Evolutionary conservation across 1,140 invertebrate species (phyloP), one percentile per base, ranked within the genome.

Genomic region (Drosophila nikananu): DNA sequence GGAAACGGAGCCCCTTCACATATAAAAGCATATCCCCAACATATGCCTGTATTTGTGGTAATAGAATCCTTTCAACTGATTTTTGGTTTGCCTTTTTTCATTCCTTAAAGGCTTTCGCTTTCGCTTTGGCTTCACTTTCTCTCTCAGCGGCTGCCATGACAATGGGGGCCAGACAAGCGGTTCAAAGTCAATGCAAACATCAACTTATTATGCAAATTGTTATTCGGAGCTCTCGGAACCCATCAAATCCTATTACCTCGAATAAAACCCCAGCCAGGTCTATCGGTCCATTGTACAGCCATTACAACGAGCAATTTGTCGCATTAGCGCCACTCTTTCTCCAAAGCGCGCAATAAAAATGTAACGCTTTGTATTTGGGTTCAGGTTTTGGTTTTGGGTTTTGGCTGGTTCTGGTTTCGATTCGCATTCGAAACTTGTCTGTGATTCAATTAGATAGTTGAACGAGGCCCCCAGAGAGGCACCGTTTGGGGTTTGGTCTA

Each of bases 171-270:
- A 41, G 62, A 12, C 67, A 51, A 71, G 48, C 23, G 25, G 63
- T 46, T 21, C 32, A 48, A 60, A 57, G 65, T 67, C 68, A 51
- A 72, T 65, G 62, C 80, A 76, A 87, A 87, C 75, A 84, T 89
- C 81, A 74, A 78, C 77, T 70, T 90, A 81, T 90, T 87, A 87
- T 87, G 84, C 81, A 87, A 87, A 87, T 87, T 84, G 84, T 84
- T 90, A 81, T 87, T 84, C 77, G 77, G 71, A 61, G 61, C 64
- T 71, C 71, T 78, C 62, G 65, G 54, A 52, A 41, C 48, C 80
- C 63, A 89, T 89, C 51, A 87, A 87, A 89, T 89, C 83, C 73
- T 83, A 87, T 87, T 87, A 87, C 66, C 48, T 44, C 49, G 27
- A 83, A 80, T 77, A 61, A 52, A 68, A 59, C 37, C 32, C 48